Evolutionary conservation across 1,140 invertebrate species (phyloP), one percentile per base, ranked within the genome.

Genomic region (Apis dorsata): DNA sequence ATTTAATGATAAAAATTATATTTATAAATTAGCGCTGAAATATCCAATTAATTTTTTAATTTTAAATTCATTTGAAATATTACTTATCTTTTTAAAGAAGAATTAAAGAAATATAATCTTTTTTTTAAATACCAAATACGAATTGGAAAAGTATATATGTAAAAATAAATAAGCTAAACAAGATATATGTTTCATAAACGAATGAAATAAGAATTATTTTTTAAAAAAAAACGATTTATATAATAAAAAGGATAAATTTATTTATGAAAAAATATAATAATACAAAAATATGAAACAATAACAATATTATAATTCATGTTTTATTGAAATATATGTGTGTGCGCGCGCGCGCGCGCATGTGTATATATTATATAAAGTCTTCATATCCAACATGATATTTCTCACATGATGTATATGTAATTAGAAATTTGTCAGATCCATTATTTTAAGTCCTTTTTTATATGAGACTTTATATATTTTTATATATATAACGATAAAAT

Each of bases 221-320:
- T 51, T 9, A 11, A 24, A 49, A 57, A 44, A 55, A 11, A 17
- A 28, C 63, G 13, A 15, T 55, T 55, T 44, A 44, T 60, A 1
- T 65, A 10, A 80, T 73, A 86, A 76, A 88, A 81, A 87, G 73
- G 11, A 62, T 85, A 88, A 63, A 66, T 88, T 88, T 88, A 88
- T 88, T 88, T 81, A 44, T 78, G 49, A 77, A 85, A 83, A 72
- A 63, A 51, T 68, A 84, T 51, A 83, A 66, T 82, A 53, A 62
- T 83, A 88, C 68, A 85, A 88, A 88, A 88, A 88, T 88, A 88
- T 81, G 59, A 76, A 87, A 19, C 73, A 78, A 55, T 85, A 80
- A 76, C 24, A 88, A 28, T 76, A 83, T 34, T 66, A 44, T 49
- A 72, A 75, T n/a, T 49, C 66, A 34, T 66, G 55, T 79, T 63